These are phyloP conservation scores for Spilosoma lubricipeda DNA, from an alignment of 2,888 invertebrate genomes.

Conservation along the genomic window DNA sequence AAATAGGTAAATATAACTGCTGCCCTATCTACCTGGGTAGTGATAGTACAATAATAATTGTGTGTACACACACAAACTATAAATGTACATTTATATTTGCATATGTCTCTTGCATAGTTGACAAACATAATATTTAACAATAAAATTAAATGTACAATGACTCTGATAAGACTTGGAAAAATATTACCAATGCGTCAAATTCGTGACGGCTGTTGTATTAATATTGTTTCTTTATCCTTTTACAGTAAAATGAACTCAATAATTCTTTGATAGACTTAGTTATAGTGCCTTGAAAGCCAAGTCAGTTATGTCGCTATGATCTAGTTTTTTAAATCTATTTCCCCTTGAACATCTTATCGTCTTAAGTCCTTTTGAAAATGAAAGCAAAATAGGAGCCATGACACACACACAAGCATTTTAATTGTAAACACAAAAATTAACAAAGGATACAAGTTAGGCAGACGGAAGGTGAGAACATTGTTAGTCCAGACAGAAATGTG, in stretches of 20 bases:
- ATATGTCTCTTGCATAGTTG: background rate
- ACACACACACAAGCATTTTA: constrained; percentile 14
- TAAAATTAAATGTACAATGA: background rate
- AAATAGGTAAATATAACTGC: too few relatives aligned
- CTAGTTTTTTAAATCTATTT: background rate
- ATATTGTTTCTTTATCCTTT: background rate
- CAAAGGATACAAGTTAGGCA: constrained; percentile 92
- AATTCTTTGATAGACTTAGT: background rate
- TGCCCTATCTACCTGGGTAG: too few relatives aligned
- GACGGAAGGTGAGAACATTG: constrained; percentile 90
- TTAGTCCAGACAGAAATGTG: constrained; percentile 90
- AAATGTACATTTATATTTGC: background rate
- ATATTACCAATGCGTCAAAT: background rate
- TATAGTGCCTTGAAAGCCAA: background rate
- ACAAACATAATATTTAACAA: background rate
- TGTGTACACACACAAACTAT: background rate
- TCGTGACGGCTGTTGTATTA: background rate
- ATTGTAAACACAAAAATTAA: constrained; percentile 26
- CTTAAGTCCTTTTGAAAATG: background rate
- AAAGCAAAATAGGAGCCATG: background rate
- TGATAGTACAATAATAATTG: too few relatives aligned
- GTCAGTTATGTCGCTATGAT: background rate
- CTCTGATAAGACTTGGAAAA: background rate
- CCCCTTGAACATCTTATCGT: too few relatives aligned
- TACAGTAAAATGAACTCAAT: background rate